A percentile compares a stretch with the other conserved stretches of the same genome.
Conservation (phyloP, 2,113 vertebrate species). For the Cardinalis cardinalis region DNA sequence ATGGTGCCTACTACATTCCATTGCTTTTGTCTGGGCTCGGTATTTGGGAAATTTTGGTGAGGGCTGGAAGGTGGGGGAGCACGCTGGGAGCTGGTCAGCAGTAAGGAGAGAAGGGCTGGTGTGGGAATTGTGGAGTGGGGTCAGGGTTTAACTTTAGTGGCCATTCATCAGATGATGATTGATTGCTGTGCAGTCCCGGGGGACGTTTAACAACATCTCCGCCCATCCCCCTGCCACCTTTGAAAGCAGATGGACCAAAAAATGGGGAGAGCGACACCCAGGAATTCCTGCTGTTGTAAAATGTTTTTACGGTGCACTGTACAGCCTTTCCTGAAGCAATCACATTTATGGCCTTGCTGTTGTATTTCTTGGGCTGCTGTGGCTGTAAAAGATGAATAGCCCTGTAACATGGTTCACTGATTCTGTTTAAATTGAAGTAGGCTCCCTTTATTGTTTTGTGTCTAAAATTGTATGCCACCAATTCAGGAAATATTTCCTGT, state of each 20-base stretch:
- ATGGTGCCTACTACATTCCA: slow-evolving; percentile 68
- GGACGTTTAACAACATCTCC: slow-evolving; percentile 69
- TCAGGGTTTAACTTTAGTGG: slow-evolving; percentile 78
- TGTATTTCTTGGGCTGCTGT: slow-evolving; percentile 59
- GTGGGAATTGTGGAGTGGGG: slow-evolving; percentile 70
- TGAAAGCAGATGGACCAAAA: slow-evolving; percentile 69
- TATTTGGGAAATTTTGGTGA: slow-evolving; percentile 79
- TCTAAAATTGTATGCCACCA: slow-evolving; percentile 52
- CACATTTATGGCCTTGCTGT: slow-evolving; percentile 65
- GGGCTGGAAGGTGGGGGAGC: slow-evolving; percentile 61
- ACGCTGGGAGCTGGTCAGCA: slow-evolving; percentile 51
- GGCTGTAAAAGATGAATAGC: slow-evolving; percentile 71
- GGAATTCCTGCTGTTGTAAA: slow-evolving; percentile 73
- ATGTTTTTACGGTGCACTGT: slow-evolving; percentile 69
- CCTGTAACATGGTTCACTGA: slow-evolving; percentile 58
- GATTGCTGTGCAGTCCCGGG: slow-evolving; percentile 75
- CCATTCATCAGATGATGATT: slow-evolving; percentile 84
- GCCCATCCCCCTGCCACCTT: slow-evolving; percentile 57
- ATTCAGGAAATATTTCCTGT: slow-evolving; percentile 67
- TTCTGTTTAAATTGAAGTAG: slow-evolving; percentile 62
- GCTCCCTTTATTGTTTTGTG: slow-evolving; percentile 54
- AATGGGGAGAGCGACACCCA: slow-evolving; percentile 66
- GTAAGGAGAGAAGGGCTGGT: slow-evolving; percentile 47
- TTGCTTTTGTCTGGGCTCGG: slow-evolving; percentile 77
- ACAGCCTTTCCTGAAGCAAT: slow-evolving; percentile 69